Conservation (phyloP, 2,113 vertebrate genomes). For the Psephotus haematonotus region DNA sequence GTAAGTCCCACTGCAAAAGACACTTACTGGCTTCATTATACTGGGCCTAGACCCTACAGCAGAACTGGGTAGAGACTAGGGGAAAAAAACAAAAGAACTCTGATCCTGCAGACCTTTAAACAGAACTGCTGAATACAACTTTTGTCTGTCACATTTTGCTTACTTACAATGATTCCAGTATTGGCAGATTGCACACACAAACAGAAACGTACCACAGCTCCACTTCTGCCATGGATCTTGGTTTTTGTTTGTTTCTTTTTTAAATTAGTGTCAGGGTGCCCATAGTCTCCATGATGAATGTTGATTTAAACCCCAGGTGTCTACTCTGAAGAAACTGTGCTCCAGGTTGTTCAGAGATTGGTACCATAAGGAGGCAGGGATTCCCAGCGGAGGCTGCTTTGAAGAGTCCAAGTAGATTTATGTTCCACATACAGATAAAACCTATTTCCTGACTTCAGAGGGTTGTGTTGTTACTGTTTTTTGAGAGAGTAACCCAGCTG, state of each 20-base stretch:
- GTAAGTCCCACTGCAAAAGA: background rate
- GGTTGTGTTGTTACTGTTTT: background rate
- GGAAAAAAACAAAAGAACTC: background rate
- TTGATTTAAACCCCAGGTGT: slow-evolving; percentile 18
- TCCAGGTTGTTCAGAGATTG: slow-evolving; percentile 9
- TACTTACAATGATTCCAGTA: background rate
- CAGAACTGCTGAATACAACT: background rate
- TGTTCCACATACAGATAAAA: background rate
- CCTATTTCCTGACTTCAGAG: background rate
- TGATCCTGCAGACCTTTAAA: background rate
- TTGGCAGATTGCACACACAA: background rate
- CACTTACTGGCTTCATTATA: background rate
- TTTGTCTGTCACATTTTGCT: background rate
- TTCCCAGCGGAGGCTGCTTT: slow-evolving; percentile 15
- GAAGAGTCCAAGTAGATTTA: slow-evolving; percentile 18
- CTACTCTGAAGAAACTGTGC: background rate
- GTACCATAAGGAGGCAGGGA: background rate
- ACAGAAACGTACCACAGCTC: background rate
- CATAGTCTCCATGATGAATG: background rate
- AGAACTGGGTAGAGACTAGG: background rate
- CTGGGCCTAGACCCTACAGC: background rate
- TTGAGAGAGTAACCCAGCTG: background rate
- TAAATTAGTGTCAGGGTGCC: background rate
- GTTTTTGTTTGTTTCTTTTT: background rate
- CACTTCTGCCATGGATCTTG: background rate